Evolutionary conservation across 2,113 vertebrate genomes (phyloP), one percentile per base, ranked within the genome.

Genomic region (Cyprinodon variegatus): DNA sequence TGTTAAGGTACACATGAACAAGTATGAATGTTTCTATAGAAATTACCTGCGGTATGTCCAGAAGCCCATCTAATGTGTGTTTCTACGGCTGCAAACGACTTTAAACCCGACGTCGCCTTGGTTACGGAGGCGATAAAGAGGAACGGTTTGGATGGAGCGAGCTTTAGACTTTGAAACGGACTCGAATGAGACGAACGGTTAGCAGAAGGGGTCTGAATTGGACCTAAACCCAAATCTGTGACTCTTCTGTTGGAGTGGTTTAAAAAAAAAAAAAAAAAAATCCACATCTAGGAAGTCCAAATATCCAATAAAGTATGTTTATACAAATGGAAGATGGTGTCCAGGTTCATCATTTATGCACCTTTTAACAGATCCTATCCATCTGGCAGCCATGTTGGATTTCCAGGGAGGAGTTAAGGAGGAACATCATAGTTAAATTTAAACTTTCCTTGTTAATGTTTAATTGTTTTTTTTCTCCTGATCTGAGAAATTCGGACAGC

Each of bases 291-390:
- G 61, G 61, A 62, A 62, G 36, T 62, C 37, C 61, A 62, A 62
- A 62, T 62, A 62, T 62, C 61, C 61, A 62, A 62, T 62, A 62
- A 62, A 62, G 10, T 62, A 39, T 62, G 37, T 62, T 62, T 62
- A 62, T 62, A 62, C 7, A 22, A 62, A 57, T n/a, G 50, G 20
- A 62, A 62, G 50, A 57, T 9, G 50, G 20, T 9, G 2, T 20
- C 17, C 2, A 45, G 9, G 8, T 45, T 45, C 2, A 41, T 41
- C 40, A 9, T 41, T 2, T 6, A 41, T 41, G 40, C 40, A 41
- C 4, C 40, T 41, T 41, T 41, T 41, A 41, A 41, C 40, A 41
- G 4, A 41, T 41, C 8, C 8, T 41, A 41, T 41, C 40, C 40
- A 41, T 4, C 40, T 20, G n/a, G 50, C 50, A 6, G 6, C 50